These are phyloP conservation scores for Myotis myotis DNA, from an alignment of 2,797 vertebrate species.

Conservation along the genomic window DNA sequence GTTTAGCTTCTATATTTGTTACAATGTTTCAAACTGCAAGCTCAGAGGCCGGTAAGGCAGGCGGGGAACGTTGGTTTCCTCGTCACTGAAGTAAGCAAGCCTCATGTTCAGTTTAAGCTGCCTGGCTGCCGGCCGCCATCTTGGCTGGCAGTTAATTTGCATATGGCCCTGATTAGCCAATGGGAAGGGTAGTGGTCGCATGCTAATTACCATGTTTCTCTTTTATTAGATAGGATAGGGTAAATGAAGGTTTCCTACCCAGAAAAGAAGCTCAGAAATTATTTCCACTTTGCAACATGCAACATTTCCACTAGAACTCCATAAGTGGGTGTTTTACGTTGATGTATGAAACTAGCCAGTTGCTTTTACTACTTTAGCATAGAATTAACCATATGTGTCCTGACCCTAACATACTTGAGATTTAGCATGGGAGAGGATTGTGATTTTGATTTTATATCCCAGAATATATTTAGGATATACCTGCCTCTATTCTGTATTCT, in stretches of 20 bases:
- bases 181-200: too few species aligned
- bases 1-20: too few species aligned
- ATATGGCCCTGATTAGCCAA: too few species aligned
- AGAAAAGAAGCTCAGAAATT: constrained; percentile 1
- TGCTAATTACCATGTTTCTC: too few species aligned
- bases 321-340: neutral
- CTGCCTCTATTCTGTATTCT: neutral
- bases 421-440: neutral
- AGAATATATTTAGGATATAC: neutral
- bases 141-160: too few species aligned
- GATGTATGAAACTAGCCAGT: neutral
- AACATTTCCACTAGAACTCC: neutral
- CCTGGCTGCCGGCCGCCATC: too few species aligned
- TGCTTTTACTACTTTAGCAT: neutral
- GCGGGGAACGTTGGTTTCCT: too few species aligned
- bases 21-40: too few species aligned
- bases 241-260: neutral
- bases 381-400: neutral
- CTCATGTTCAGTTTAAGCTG: too few species aligned
- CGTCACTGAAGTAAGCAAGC: too few species aligned
- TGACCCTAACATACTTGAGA: neutral
- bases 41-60: too few species aligned
- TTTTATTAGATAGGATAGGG: neutral
- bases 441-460: neutral
- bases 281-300: neutral